Percentiles rank a stretch among this genome's conserved stretches.
Evolutionary conservation across 2,797 vertebrate genomes (phyloP).

Genomic region (Acanthiza pusilla): DNA sequence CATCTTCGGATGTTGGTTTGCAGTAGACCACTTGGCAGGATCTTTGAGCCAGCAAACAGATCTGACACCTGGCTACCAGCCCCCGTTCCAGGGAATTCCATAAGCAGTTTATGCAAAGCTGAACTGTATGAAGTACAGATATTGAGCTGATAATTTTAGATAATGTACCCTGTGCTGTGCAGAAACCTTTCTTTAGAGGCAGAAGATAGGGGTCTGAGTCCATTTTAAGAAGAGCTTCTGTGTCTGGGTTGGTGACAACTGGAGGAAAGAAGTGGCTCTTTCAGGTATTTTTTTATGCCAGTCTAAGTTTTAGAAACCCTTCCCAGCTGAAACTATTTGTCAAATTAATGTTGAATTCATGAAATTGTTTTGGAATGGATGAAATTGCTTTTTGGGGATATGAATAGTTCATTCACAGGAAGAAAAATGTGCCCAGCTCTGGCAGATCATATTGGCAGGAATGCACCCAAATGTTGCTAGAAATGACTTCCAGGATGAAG

Average conservation of each 20-base stretch:
- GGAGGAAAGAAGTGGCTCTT: background rate
- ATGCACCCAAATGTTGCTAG: conserved; percentile 50
- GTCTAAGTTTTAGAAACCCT: background rate
- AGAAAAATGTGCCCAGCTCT: conserved; percentile 66
- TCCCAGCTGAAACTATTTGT: conserved; percentile 32
- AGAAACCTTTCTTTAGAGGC: background rate
- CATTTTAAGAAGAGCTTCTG: background rate
- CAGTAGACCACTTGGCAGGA: conserved; percentile 34
- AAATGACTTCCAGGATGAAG: conserved; percentile 32
- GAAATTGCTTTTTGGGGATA: conserved; percentile 44
- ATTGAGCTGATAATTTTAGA: conserved; percentile 10
- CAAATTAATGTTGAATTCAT: conserved; percentile 58
- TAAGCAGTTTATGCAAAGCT: background rate
- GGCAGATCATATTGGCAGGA: conserved; percentile 48
- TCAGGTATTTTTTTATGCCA: conserved; percentile 4
- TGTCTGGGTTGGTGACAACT: background rate
- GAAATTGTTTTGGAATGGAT: conserved; percentile 58
- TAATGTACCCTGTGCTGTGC: background rate
- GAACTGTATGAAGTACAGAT: conserved; percentile 28
- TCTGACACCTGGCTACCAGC: conserved; percentile 11
- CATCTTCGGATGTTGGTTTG: conserved; percentile 58
- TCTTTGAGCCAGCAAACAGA: conserved; percentile 51
- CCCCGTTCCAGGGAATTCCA: background rate
- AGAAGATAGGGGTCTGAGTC: background rate
- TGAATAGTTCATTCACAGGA: conserved; percentile 50